phyloP scores from a whole-genome alignment of 2,888 invertebrate species.

The Pilophorus perplexus region DNA sequence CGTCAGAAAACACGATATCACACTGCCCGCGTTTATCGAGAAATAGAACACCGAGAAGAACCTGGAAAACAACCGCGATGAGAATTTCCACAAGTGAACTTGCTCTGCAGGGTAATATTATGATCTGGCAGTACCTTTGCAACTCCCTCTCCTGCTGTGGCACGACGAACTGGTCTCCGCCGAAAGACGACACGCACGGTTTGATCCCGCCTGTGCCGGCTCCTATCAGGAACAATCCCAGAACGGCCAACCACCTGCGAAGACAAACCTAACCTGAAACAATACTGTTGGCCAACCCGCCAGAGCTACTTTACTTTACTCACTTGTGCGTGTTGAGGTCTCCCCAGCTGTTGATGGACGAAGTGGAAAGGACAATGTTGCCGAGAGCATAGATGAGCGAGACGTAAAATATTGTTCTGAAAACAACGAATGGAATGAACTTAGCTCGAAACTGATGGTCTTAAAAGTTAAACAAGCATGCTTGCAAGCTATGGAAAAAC shows the following conservation, averaged over 20 bases:
- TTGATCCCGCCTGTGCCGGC: slow-evolving; percentile 80
- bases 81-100: no score
- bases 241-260: slow-evolving; percentile 59
- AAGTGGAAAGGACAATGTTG: slow-evolving; percentile 48
- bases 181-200: slow-evolving; percentile 77
- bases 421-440: slow-evolving; percentile 33
- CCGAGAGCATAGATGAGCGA: slow-evolving; percentile 66
- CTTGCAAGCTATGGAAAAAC: no score
- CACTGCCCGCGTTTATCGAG: slow-evolving; percentile 63
- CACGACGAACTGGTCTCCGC: slow-evolving; percentile 72
- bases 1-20: slow-evolving; percentile 70
- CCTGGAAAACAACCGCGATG: no score
- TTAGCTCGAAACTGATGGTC: no score
- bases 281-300: not conserved
- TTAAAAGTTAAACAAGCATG: no score
- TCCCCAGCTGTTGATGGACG: slow-evolving; percentile 43
- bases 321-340: slow-evolving; percentile 14
- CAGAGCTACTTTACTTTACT: not conserved
- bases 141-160: slow-evolving; percentile 65
- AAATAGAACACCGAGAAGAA: slow-evolving; percentile 80
- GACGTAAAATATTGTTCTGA: slow-evolving; percentile 79
- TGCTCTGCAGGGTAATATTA: no score
- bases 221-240: slow-evolving; percentile 68
- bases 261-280: slow-evolving; percentile 12
- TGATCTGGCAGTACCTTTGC: no score